These are phyloP conservation scores for Platyrinchus mystaceus DNA, from an alignment of 2,797 vertebrate genomes.

Conservation along the genomic window DNA sequence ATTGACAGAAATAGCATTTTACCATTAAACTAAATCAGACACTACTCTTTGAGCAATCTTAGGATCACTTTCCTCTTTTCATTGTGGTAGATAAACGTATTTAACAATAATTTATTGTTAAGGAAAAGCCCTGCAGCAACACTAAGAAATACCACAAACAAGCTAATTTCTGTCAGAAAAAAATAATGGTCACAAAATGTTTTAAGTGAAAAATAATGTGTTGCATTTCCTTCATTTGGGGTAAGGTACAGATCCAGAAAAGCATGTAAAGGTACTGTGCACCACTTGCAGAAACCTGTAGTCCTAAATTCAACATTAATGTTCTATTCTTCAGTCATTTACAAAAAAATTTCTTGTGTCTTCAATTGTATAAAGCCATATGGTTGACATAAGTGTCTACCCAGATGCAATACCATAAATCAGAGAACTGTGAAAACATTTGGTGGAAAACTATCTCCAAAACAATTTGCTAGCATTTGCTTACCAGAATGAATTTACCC, in stretches of 20 bases:
- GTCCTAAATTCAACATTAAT: neutral
- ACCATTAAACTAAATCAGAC: slow-evolving; percentile 60
- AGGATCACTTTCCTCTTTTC: slow-evolving; percentile 18
- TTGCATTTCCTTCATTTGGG: neutral
- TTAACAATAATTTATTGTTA: slow-evolving; percentile 60
- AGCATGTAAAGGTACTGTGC: neutral
- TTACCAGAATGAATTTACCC: neutral
- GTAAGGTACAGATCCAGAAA: neutral
- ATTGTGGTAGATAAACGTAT: neutral
- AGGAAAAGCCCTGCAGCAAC: slow-evolving; percentile 41
- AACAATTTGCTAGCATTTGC: neutral
- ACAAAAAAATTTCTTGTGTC: neutral
- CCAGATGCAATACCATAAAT: neutral
- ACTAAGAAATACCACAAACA: slow-evolving; percentile 35
- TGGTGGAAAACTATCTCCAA: neutral
- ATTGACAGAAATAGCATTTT: slow-evolving; percentile 29
- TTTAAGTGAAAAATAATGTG: neutral
- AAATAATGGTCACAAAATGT: neutral
- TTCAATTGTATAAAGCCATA: neutral
- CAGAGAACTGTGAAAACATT: neutral
- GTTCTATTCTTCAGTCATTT: neutral
- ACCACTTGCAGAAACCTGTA: neutral
- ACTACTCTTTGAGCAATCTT: slow-evolving; percentile 40
- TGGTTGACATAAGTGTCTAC: neutral
- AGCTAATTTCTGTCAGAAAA: slow-evolving; percentile 39